Evolutionary conservation across 2,888 invertebrate species (phyloP).

Genomic region (Cosmia pyralina): DNA sequence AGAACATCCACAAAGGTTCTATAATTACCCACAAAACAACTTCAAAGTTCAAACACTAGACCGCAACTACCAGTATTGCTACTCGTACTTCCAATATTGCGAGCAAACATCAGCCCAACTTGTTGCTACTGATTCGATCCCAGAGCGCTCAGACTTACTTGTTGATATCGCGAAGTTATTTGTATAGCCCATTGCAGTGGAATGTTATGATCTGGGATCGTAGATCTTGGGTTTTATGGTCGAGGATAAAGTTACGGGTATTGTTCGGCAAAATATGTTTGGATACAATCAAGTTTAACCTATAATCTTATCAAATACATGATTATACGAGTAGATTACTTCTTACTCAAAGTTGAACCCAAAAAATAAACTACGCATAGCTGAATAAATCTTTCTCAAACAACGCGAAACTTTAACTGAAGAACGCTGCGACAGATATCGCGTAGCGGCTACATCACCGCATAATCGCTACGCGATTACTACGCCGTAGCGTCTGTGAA

Average conservation of each 20-base stretch:
- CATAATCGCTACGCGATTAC: conserved; percentile 27
- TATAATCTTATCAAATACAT: not conserved
- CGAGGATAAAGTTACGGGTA: conserved; percentile 30
- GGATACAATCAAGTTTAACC: conserved; percentile 19
- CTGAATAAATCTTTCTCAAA: not conserved
- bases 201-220: conserved; percentile 35
- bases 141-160: conserved; percentile 38
- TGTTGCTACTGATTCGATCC: conserved; percentile 48
- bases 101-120: conserved; percentile 43
- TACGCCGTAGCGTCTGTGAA: conserved; percentile 40
- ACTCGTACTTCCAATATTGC: conserved; percentile 45
- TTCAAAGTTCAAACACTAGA: conserved; percentile 32
- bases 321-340: not conserved
- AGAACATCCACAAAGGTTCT: not conserved
- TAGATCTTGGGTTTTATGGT: conserved; percentile 33
- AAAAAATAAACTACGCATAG: not conserved
- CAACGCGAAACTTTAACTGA: not conserved
- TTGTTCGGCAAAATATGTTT: conserved; percentile 21
- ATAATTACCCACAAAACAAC: conserved; percentile 26
- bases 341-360: not conserved
- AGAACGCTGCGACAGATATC: conserved; percentile 7
- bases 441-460: conserved; percentile 29
- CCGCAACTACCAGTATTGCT: conserved; percentile 23
- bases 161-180: conserved; percentile 47
- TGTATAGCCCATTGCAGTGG: conserved; percentile 50